phyloP scores from a whole-genome alignment of 35 echinoderm and acorn worm genomes.

The Eucidaris tribuloides region DNA sequence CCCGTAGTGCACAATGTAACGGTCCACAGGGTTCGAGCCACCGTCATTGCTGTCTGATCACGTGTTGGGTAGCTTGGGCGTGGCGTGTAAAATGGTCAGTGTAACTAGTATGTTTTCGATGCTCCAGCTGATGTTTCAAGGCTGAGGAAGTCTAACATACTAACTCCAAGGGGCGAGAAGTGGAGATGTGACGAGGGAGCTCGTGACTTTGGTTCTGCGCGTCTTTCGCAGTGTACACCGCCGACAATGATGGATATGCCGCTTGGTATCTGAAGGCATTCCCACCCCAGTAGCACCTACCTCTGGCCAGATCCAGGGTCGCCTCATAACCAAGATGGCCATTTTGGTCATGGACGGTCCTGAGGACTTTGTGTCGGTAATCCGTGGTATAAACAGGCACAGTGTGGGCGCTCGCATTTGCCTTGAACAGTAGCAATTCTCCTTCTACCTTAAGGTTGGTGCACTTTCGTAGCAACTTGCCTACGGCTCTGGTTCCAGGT shows the following conservation, averaged over 20 bases:
- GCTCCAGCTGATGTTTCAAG: conserved; percentile 35
- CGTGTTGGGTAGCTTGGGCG: conserved; percentile 14
- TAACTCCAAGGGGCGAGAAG: conserved; percentile 31
- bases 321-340: conserved; percentile 41
- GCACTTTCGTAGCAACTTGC: not conserved
- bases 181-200: conserved; percentile 8
- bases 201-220: not conserved
- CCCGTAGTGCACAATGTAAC: conserved; percentile 43
- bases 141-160: conserved; percentile 48
- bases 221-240: not conserved
- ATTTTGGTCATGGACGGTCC: conserved; percentile 34
- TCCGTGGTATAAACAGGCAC: conserved; percentile 36
- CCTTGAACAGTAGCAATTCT: not conserved
- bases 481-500: not conserved
- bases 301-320: conserved; percentile 1
- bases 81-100: conserved; percentile 55
- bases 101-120: conserved; percentile 40
- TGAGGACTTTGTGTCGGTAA: conserved; percentile 18
- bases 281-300: conserved; percentile 27
- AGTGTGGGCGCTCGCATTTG: not conserved
- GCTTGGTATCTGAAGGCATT: conserved; percentile 10
- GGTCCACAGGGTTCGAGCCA: not conserved
- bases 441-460: not conserved
- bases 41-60: conserved; percentile 45
- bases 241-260: not conserved